A percentile compares a stretch with the other conserved stretches of the same genome.
These are phyloP conservation scores for Serripes groenlandicus DNA, from an alignment of 2,888 invertebrate species.

Conservation along the genomic window DNA sequence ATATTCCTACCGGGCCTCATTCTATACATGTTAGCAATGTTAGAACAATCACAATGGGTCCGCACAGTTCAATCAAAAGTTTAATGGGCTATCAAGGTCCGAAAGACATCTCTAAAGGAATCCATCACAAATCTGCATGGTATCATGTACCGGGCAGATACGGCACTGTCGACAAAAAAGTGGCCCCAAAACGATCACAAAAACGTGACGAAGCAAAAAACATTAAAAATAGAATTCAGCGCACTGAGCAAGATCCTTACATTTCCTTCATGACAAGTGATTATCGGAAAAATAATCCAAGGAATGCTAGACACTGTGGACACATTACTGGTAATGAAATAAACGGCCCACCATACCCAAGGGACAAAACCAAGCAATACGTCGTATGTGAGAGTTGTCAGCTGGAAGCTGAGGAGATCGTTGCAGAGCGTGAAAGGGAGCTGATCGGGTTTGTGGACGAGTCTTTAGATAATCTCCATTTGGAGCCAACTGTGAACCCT, in stretches of 20 bases:
- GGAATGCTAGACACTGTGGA: constrained; percentile 29
- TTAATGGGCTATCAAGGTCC: constrained; percentile 74
- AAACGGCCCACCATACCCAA: constrained; percentile 39
- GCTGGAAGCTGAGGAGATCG: constrained; percentile 49
- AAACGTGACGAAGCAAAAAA: constrained; percentile 63
- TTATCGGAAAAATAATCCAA: constrained; percentile 63
- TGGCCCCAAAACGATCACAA: constrained; percentile 78
- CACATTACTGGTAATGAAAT: constrained; percentile 52
- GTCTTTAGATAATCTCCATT: constrained; percentile 28
- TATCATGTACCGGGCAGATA: constrained; percentile 85
- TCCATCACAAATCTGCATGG: constrained; percentile 83
- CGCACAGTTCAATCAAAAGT: constrained; percentile 76
- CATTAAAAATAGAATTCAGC: constrained; percentile 59
- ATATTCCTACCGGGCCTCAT: constrained; percentile 72
- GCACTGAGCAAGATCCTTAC: constrained; percentile 53
- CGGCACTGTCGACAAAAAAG: constrained; percentile 70
- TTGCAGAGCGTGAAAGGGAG: constrained; percentile 46
- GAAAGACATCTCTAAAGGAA: constrained; percentile 61
- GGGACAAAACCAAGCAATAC: constrained; percentile 55
- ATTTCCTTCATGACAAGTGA: constrained; percentile 62
- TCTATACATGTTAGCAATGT: constrained; percentile 73
- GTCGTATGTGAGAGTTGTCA: constrained; percentile 54
- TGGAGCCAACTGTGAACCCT: constrained; percentile 72
- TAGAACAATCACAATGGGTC: constrained; percentile 76
- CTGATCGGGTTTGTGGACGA: constrained; percentile 44